Conservation (phyloP, 53 echinoderm and acorn worm genomes). For the Crossaster papposus region DNA sequence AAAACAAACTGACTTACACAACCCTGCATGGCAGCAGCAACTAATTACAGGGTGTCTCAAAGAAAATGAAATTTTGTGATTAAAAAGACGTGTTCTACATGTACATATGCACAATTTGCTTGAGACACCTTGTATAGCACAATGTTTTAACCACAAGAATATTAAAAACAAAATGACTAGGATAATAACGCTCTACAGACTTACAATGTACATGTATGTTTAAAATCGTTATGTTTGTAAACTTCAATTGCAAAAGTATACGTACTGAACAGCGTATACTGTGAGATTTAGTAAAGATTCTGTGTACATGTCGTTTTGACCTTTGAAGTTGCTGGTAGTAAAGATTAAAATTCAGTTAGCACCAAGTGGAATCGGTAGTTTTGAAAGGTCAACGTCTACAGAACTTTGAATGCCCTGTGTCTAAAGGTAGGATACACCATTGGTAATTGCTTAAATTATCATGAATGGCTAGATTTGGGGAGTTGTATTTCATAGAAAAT, state of each 20-base stretch:
- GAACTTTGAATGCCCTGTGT: not conserved
- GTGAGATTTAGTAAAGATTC: not conserved
- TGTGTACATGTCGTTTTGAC: conserved; percentile 1
- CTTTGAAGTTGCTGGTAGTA: not conserved
- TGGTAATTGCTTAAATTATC: too few species aligned
- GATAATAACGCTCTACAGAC: not conserved
- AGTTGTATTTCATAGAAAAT: too few species aligned
- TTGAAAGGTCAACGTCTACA: not conserved
- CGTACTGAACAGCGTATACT: too few species aligned
- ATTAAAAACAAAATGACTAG: not conserved
- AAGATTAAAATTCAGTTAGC: conserved; percentile 3
- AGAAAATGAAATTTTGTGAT: too few species aligned
- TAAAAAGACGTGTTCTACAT: too few species aligned
- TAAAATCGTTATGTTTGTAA: not conserved
- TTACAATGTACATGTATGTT: not conserved
- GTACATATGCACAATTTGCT: too few species aligned
- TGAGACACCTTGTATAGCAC: too few species aligned
- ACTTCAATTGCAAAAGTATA: not conserved
- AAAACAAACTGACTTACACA: too few species aligned
- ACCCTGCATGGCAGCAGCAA: too few species aligned
- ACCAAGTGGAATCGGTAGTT: not conserved
- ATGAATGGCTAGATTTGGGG: too few species aligned
- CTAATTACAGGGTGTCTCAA: too few species aligned
- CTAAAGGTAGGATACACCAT: too few species aligned
- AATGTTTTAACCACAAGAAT: not conserved